These are phyloP conservation scores for Aphaenogaster floridana DNA, from an alignment of 1,140 invertebrate species.

Conservation along the genomic window DNA sequence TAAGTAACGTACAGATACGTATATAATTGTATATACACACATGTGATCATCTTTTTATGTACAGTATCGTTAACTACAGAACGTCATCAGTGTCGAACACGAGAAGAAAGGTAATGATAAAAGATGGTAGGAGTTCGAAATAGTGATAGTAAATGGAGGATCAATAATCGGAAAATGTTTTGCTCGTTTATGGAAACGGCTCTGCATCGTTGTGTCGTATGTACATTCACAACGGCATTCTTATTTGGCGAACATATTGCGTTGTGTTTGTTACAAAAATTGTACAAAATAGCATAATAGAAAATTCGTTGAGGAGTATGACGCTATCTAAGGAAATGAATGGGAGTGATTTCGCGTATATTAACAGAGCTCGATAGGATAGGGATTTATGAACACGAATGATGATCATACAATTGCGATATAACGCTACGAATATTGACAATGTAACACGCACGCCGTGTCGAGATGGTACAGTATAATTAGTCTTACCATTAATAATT, in stretches of 20 bases:
- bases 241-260: not conserved
- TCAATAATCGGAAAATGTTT: not conserved
- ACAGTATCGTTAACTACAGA: slow-evolving; percentile 68
- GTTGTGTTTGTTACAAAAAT: slow-evolving; percentile 22
- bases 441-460: slow-evolving; percentile 54
- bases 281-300: slow-evolving; percentile 22
- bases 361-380: not conserved
- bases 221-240: not conserved
- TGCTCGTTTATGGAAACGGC: not conserved
- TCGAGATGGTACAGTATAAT: slow-evolving; percentile 65
- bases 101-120: slow-evolving; percentile 23
- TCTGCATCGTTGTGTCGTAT: not conserved
- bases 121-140: not conserved
- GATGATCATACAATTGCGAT: slow-evolving; percentile 22
- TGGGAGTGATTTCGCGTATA: not conserved
- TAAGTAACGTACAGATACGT: slow-evolving; percentile 75
- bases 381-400: slow-evolving; percentile 29
- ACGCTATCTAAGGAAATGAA: not conserved
- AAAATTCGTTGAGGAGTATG: not conserved
- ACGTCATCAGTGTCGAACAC: slow-evolving; percentile 27
- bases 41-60: slow-evolving; percentile 74
- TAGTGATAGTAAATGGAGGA: not conserved
- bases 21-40: slow-evolving; percentile 79
- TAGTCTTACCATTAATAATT: slow-evolving; percentile 64
- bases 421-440: slow-evolving; percentile 63